Percentiles rank a stretch among this genome's conserved stretches.
Evolutionary conservation across 1,140 invertebrate species (phyloP).

Genomic region (Drosophila rhopaloa): DNA sequence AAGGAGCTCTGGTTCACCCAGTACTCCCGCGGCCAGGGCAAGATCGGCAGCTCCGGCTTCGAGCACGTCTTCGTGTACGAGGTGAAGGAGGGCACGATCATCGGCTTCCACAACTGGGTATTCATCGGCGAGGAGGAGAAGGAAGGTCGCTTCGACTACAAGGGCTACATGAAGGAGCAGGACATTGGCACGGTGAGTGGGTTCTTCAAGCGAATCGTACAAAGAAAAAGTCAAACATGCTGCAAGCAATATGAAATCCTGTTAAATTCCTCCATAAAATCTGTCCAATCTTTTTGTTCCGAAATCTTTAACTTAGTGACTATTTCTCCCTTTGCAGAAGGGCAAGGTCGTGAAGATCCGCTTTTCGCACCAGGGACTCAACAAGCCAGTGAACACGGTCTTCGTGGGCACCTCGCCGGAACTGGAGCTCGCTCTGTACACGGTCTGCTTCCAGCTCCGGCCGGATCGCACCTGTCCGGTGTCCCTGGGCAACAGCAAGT

Average conservation of each 20-base stretch:
- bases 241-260: no score
- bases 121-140: conserved; percentile 92
- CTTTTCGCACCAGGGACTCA: conserved; percentile 89
- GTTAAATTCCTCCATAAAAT: background rate
- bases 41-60: conserved; percentile 92
- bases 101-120: conserved; percentile 96
- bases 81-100: conserved; percentile 90
- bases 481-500: conserved; percentile 88
- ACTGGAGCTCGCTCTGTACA: conserved; percentile 95
- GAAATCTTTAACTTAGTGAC: no score
- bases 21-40: conserved; percentile 91
- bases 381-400: conserved; percentile 92
- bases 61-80: conserved; percentile 95
- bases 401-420: conserved; percentile 97
- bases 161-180: conserved; percentile 91
- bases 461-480: conserved; percentile 90
- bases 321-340: conserved; percentile 87
- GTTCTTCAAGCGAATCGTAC: background rate
- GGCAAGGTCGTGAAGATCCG: conserved; percentile 91
- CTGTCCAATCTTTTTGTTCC: no score
- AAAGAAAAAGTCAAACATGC: no score
- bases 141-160: conserved; percentile 89
- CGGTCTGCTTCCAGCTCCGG: conserved; percentile 91
- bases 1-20: conserved; percentile 92
- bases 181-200: conserved; percentile 89